Evolutionary conservation across 2,888 invertebrate species (phyloP).

Genomic region (Himalopsyche anomala): DNA sequence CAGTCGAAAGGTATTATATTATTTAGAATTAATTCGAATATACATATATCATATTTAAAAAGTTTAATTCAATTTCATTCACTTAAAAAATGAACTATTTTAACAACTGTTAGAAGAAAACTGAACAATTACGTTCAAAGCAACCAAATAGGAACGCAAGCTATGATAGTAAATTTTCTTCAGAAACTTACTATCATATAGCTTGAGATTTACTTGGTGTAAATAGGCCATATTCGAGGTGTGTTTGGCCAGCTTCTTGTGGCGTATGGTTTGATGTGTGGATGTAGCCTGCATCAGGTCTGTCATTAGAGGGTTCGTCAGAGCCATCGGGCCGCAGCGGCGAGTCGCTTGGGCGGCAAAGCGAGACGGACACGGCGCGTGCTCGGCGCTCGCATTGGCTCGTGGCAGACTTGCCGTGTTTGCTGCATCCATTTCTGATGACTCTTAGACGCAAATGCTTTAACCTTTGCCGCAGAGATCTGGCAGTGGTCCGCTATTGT

Average conservation of each 20-base stretch:
- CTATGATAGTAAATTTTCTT: too few species aligned
- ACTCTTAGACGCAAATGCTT: conserved; percentile 11
- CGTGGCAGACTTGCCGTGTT: conserved; percentile 14
- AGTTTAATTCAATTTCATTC: too few species aligned
- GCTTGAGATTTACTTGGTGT: not conserved
- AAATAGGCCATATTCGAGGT: not conserved
- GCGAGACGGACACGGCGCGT: conserved; percentile 65
- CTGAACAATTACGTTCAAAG: too few species aligned
- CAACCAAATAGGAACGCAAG: too few species aligned
- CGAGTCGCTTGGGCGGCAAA: conserved; percentile 58
- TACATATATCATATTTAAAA: too few species aligned
- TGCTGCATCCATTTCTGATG: conserved; percentile 33
- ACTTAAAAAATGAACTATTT: too few species aligned
- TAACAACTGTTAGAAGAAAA: too few species aligned
- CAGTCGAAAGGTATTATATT: too few species aligned
- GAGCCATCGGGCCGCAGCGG: conserved; percentile 45
- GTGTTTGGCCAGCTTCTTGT: conserved; percentile 19
- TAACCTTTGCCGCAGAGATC: conserved; percentile 1
- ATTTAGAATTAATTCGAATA: too few species aligned
- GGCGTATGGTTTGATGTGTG: conserved; percentile 19
- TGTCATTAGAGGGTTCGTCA: conserved; percentile 8
- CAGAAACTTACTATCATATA: too few species aligned
- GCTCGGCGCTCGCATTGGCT: conserved; percentile 55
- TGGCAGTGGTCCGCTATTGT: not conserved
- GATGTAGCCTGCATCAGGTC: not conserved